Percentiles rank a stretch among this genome's conserved stretches.
Evolutionary conservation across 64 coral and sea anemone genomes (phyloP).

Genomic region (Pocillopora verrucosa): DNA sequence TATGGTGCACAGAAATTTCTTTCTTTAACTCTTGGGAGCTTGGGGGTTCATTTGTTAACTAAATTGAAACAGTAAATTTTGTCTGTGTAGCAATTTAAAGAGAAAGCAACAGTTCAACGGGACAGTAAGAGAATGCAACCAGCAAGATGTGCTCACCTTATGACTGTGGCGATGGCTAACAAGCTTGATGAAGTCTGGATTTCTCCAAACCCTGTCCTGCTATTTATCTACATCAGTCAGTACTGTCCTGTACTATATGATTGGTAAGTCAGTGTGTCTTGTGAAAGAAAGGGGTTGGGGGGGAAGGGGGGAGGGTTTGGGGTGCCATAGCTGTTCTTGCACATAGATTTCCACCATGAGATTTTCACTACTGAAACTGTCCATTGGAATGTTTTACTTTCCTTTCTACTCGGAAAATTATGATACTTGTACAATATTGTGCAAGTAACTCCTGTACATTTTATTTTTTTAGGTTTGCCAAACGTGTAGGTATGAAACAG

Average conservation of each 20-base stretch:
- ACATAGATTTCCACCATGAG: too few species aligned
- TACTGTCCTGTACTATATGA: conserved; percentile 59
- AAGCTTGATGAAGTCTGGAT: conserved; percentile 84
- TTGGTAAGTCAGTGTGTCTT: conserved; percentile 47
- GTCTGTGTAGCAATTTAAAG: conserved; percentile 30
- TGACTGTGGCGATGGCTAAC: conserved; percentile 62
- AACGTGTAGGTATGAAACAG: conserved; percentile 34
- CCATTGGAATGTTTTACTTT: too few species aligned
- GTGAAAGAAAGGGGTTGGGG: background rate
- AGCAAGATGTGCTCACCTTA: conserved; percentile 64
- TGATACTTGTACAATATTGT: background rate
- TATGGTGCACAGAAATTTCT: too few species aligned
- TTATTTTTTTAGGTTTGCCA: conserved; percentile 16
- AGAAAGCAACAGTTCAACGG: conserved; percentile 25
- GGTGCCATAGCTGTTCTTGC: too few species aligned
- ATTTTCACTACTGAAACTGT: background rate
- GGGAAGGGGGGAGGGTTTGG: too few species aligned
- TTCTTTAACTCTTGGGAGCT: background rate
- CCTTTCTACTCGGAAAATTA: background rate
- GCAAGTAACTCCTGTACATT: background rate
- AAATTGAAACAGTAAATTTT: background rate
- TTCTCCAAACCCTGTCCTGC: conserved; percentile 61
- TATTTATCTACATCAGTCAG: conserved; percentile 64
- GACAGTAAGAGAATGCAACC: conserved; percentile 62
- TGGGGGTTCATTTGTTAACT: background rate